Percentiles rank a stretch among this genome's conserved stretches.
Conservation (phyloP, 2,113 vertebrate genomes). For the Theropithecus gelada region DNA sequence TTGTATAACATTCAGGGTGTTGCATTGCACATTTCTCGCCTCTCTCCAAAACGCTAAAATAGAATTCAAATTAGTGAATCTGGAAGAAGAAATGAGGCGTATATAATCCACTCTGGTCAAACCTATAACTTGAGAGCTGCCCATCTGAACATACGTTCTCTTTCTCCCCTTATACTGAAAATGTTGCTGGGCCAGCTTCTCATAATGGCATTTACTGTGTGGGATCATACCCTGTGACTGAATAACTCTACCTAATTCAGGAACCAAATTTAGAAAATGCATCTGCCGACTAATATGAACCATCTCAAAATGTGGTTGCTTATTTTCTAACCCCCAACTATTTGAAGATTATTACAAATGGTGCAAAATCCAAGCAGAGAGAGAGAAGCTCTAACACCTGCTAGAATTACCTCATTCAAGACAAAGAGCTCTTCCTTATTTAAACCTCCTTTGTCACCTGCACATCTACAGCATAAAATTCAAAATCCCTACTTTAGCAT, state of each 20-base stretch:
- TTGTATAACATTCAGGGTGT: accelerated
- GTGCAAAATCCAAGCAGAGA: background rate
- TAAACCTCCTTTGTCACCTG: background rate
- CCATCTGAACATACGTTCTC: background rate
- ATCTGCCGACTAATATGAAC: background rate
- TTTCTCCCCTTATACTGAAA: background rate
- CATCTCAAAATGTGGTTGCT: background rate
- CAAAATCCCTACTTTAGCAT: background rate
- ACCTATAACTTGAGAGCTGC: background rate
- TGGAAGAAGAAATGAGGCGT: background rate
- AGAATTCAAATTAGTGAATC: background rate
- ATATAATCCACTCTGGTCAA: background rate
- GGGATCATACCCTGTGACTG: background rate
- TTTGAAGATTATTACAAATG: background rate
- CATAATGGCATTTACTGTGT: background rate
- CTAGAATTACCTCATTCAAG: background rate
- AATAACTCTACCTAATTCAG: background rate
- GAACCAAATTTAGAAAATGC: background rate
- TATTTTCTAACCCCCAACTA: background rate
- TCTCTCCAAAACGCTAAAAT: background rate
- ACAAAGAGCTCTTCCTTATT: background rate
- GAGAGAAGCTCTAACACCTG: background rate
- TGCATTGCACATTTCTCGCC: background rate
- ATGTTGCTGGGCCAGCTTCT: background rate
- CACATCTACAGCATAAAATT: background rate